Evolutionary conservation across 2,888 invertebrate genomes (phyloP).

Genomic region (Cantharis rufa): DNA sequence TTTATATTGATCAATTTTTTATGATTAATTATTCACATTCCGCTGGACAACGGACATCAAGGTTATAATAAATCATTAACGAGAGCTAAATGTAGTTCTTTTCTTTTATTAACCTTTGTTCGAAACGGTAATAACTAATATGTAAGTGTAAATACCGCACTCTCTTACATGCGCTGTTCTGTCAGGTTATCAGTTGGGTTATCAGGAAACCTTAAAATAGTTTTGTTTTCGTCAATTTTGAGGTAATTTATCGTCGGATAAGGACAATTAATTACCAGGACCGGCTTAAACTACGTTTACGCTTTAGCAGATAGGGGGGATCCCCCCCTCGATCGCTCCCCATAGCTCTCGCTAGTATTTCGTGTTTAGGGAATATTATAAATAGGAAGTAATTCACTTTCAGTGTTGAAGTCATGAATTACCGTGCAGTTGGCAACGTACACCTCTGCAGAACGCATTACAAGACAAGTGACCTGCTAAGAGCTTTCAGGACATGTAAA

Average conservation of each 20-base stretch:
- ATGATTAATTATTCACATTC: neutral
- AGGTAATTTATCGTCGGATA: neutral
- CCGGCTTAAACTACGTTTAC: neutral
- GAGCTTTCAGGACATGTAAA: slow-evolving; percentile 37
- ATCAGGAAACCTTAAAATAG: neutral
- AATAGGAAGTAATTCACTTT: slow-evolving; percentile 11
- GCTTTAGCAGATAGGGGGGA: neutral
- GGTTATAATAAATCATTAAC: neutral
- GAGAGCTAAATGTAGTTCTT: neutral
- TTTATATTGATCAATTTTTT: neutral
- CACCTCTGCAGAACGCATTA: slow-evolving; percentile 32
- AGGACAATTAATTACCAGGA: neutral
- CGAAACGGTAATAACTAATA: neutral
- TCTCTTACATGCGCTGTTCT: neutral
- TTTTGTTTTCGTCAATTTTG: neutral
- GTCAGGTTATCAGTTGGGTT: neutral
- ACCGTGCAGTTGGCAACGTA: slow-evolving; percentile 32
- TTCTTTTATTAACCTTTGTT: neutral
- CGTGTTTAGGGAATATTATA: neutral
- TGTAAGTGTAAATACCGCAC: neutral
- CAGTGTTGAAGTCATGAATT: slow-evolving; percentile 30
- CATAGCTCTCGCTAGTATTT: neutral
- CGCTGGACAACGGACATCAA: neutral
- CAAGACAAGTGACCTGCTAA: slow-evolving; percentile 38
- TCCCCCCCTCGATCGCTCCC: neutral